Base-by-base conservation (phyloP, 2,797 vertebrate species). In the Cephalopachus bancanus region DNA sequence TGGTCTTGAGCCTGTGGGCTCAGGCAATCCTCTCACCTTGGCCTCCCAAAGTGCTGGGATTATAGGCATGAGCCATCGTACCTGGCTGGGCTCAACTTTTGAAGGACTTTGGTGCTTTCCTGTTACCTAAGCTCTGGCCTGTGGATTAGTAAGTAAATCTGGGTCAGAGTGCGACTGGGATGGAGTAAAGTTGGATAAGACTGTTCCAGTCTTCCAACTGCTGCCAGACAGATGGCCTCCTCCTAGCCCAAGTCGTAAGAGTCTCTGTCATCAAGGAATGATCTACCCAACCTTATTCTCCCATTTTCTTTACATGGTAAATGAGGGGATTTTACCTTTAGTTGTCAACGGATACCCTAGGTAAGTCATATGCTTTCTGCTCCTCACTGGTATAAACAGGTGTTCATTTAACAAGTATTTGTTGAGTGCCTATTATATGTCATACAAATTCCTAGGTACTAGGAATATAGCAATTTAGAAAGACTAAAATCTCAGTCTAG, bases 51-150 rank as follows among this genome's bases (percentile, higher is more conserved):
- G 59, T 8, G 59, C 20, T 24, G 59, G 59, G 59, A 60, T 20
- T 60, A 60, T 22, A 60, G 59, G 59, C 8, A 8, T 60, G 59
- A 60, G 59, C 59, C 59, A 60, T 22, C 59, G 24, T 22, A 24
- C 20, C 3, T 22, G 24, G 59, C 59, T 60, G 19, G 37, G 59
- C 59, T 60, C 59, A 60, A 37, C 37, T 37, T 37, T 98, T 99
- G 11, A 98, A 98, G 4, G 99, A 99, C 93, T 99, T 99, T 26
- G 99, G 99, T 1, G 99, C 99, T 1, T 99, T 99, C 89, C 98
- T 99, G 4, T 97, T 99, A 9, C 99, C 99, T 0, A 99, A 97
- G 99, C 99, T 0, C 93, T 99, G 97, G 99, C 99, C 98, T 99
- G 99, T 93, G 99, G 99, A 8, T 98, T 99, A 99, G 99, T 99